Base-by-base conservation (phyloP, 2,113 vertebrate species). In the Gasterosteus aculeatus region DNA sequence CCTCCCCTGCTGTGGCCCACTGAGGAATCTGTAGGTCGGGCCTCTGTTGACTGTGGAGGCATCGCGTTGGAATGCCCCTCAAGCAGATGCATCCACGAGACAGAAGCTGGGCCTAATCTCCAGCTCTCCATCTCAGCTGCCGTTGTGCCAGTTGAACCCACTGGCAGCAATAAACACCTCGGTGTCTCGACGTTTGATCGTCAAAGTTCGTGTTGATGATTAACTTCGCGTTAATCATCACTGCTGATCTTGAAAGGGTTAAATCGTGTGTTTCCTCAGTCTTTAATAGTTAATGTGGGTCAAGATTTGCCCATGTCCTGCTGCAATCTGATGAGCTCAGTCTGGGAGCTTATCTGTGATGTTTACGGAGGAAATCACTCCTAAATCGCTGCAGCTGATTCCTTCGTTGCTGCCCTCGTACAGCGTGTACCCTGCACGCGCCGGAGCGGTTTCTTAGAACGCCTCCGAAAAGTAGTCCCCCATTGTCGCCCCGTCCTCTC, bases 1-100 rank as follows among this genome's bases (percentile, higher is more conserved):
- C 83, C 88, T 87, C 79, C 87, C 86, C 88, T 84, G 85, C 54
- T 66, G 83, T 82, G 81, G 85, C 78, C 62, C 83, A 31, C 71
- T 19, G 62, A 87, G 79, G 85, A 88, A 90, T 85, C 88, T 73
- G 67, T 46, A 82, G 81, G 80, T 81, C 70, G 49, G 73, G 39
- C 61, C 69, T 58, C 69, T 38, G 12, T 74, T 63, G 78, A 69
- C 39, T 69, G 77, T 66, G 75, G 47, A 86, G 86, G 80, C 72
- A 79, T 88, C 65, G 26, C 41, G 60, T 12, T 83, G 94, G 91
- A 94, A 94, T 93, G 89, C 83, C 88, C 89, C 88, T 87, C 44
- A 0, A 88, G 89, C 92, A 93, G 90, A 92, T 93, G 88, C 88
- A 89, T 91, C 91, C 92, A 93, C 92, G 93, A 85, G 81, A 89